phyloP scores from a whole-genome alignment of 2,888 invertebrate genomes.

The Cheilosia vulpina region DNA sequence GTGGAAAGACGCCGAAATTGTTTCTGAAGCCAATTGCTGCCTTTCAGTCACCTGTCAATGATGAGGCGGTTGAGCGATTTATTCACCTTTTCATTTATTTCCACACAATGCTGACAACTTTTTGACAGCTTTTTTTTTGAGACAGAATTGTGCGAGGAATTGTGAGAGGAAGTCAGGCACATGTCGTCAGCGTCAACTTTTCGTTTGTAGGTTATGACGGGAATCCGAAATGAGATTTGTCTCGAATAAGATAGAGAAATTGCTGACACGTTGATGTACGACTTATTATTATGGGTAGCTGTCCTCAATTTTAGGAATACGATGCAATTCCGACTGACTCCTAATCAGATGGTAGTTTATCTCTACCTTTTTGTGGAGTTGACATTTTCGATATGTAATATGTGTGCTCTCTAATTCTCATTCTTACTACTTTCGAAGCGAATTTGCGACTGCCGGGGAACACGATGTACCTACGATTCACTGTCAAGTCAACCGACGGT shows the following conservation, averaged over 20 bases:
- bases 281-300: background rate
- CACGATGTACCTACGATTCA: no score
- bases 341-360: no score
- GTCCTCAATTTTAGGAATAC: no score
- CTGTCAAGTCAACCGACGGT: no score
- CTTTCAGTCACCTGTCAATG: constrained; percentile 69
- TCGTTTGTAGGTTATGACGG: constrained; percentile 31
- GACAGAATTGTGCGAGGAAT: constrained; percentile 26
- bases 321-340: no score
- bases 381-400: no score
- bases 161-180: constrained; percentile 58
- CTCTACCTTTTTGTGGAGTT: no score
- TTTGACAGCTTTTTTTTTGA: constrained; percentile 69
- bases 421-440: no score
- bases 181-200: constrained; percentile 61
- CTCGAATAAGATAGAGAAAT: background rate
- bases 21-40: constrained; percentile 62
- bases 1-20: background rate
- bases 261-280: constrained; percentile 8
- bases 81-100: constrained; percentile 47
- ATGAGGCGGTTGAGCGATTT: constrained; percentile 56
- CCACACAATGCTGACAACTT: constrained; percentile 55
- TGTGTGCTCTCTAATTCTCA: no score
- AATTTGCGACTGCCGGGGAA: no score
- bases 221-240: constrained; percentile 59